These are phyloP conservation scores for Stenodema calcarata DNA, from an alignment of 2,888 invertebrate species.

Conservation along the genomic window DNA sequence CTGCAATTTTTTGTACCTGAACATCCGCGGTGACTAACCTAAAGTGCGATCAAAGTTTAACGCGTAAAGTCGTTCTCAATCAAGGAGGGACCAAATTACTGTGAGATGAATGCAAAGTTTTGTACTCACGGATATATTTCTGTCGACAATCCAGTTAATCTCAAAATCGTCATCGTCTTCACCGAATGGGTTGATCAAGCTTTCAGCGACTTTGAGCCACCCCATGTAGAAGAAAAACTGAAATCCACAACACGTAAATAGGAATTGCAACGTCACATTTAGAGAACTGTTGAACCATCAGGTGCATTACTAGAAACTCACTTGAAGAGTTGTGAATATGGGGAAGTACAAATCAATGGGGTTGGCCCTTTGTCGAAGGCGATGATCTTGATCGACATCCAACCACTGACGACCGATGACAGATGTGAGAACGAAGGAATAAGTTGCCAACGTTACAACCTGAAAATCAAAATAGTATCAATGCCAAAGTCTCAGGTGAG, in stretches of 20 bases:
- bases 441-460: slow-evolving; percentile 91
- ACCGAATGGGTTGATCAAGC: slow-evolving; percentile 84
- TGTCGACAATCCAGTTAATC: slow-evolving; percentile 91
- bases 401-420: slow-evolving; percentile 90
- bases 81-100: too few relatives aligned
- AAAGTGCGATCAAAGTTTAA: too few relatives aligned
- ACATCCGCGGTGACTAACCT: too few relatives aligned
- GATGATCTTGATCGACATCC: slow-evolving; percentile 62
- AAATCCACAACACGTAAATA: too few relatives aligned
- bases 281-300: too few relatives aligned
- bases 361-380: slow-evolving; percentile 62
- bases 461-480: too few relatives aligned
- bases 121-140: slow-evolving; percentile 76
- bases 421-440: slow-evolving; percentile 88
- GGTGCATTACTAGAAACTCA: slow-evolving; percentile 65
- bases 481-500: too few relatives aligned
- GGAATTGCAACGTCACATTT: too few relatives aligned
- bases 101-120: neutral
- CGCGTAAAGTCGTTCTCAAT: too few relatives aligned
- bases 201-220: slow-evolving; percentile 66
- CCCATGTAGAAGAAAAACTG: slow-evolving; percentile 67
- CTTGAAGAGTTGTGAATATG: slow-evolving; percentile 86
- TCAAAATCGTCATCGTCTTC: slow-evolving; percentile 93
- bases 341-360: slow-evolving; percentile 86
- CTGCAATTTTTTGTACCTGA: too few relatives aligned